Conservation (phyloP, 2,113 vertebrate genomes). For the Hypocryptadius cinnamomeus region DNA sequence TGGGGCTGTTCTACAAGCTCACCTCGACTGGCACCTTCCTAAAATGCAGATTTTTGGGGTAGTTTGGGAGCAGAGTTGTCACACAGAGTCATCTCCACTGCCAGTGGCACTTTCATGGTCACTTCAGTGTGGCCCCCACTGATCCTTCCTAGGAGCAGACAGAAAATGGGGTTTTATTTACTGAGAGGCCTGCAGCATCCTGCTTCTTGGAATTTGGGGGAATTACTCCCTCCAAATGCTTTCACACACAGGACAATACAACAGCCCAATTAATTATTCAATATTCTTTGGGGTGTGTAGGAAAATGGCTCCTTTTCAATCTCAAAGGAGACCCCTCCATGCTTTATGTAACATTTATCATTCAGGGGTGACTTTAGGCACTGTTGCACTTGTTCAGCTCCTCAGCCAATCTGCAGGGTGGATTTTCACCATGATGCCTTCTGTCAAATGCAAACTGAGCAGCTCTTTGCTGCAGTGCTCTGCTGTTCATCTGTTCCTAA, state of each 20-base stretch:
- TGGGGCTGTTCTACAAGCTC: background rate
- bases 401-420: background rate
- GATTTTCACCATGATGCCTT: background rate
- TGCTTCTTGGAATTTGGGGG: background rate
- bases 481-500: background rate
- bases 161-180: background rate
- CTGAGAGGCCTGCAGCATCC: background rate
- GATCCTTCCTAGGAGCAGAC: slow-evolving; percentile 8
- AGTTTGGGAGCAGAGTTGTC: slow-evolving; percentile 44
- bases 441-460: background rate
- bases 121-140: slow-evolving; percentile 36
- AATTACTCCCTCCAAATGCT: background rate
- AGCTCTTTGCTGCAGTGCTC: background rate
- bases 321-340: background rate
- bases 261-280: background rate
- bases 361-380: background rate
- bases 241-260: background rate
- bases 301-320: background rate
- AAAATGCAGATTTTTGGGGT: slow-evolving; percentile 42
- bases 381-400: background rate
- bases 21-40: slow-evolving; percentile 47
- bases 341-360: background rate
- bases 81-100: slow-evolving; percentile 47
- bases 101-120: slow-evolving; percentile 33
- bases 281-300: background rate